Conservation (phyloP, 2,797 vertebrate genomes). For the Echeneis naucrates region DNA sequence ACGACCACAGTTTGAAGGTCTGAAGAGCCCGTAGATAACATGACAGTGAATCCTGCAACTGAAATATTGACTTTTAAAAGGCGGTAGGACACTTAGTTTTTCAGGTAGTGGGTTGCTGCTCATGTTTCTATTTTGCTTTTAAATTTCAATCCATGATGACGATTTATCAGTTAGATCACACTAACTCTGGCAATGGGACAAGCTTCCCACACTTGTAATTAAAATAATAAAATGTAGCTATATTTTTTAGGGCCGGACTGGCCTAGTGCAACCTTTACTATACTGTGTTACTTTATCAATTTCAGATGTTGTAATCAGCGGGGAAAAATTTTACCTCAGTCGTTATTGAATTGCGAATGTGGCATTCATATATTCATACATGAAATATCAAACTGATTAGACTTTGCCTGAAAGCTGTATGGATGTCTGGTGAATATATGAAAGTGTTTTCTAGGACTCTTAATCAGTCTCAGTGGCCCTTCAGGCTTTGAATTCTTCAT, state of each 20-base stretch:
- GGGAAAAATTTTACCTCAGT: neutral
- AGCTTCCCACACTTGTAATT: slow-evolving; percentile 14
- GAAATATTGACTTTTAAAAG: slow-evolving; percentile 13
- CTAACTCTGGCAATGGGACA: neutral
- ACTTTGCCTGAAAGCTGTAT: slow-evolving; percentile 6
- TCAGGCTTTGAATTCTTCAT: neutral
- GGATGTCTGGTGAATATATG: neutral
- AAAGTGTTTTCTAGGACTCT: neutral
- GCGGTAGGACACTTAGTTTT: neutral
- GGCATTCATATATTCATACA: slow-evolving; percentile 41
- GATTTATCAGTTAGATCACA: neutral
- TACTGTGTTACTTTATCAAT: slow-evolving; percentile 16
- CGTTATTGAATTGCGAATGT: slow-evolving; percentile 22
- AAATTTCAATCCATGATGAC: neutral
- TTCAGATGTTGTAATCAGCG: slow-evolving; percentile 29
- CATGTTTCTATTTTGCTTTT: slow-evolving; percentile 14
- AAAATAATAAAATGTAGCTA: slow-evolving; percentile 9
- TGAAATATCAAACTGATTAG: slow-evolving; percentile 42
- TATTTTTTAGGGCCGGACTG: slow-evolving; percentile 17
- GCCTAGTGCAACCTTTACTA: slow-evolving; percentile 14
- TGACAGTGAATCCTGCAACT: neutral
- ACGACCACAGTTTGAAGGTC: neutral
- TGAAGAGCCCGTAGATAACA: slow-evolving; percentile 1
- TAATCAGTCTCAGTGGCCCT: neutral
- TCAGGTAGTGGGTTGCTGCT: slow-evolving; percentile 15